Evolutionary conservation across 2,797 vertebrate genomes (phyloP).

Genomic region (Cygnus olor): DNA sequence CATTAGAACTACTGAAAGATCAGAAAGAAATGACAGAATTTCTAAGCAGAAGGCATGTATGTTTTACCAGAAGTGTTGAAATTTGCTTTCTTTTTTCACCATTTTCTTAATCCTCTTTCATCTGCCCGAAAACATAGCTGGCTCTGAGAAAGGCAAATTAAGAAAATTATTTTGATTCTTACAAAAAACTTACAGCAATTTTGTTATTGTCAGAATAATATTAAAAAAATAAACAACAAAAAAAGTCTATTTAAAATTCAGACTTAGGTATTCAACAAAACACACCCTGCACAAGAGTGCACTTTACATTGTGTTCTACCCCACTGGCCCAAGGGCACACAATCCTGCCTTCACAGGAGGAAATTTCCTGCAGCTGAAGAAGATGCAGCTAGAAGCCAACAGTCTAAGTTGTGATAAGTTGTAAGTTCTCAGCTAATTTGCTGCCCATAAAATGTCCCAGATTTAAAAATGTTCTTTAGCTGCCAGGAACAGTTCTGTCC

Average conservation of each 20-base stretch:
- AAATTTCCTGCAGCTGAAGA: not conserved
- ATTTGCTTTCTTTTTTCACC: not conserved
- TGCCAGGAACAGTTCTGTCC: not conserved
- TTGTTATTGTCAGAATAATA: not conserved
- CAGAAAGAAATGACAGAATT: not conserved
- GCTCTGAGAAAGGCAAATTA: not conserved
- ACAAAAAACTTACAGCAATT: not conserved
- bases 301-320: not conserved
- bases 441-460: not conserved
- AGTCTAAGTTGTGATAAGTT: not conserved
- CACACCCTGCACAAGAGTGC: not conserved
- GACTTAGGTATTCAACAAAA: not conserved
- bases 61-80: not conserved
- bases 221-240: not conserved
- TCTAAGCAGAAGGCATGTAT: not conserved
- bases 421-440: not conserved
- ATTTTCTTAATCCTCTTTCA: not conserved
- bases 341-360: not conserved
- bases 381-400: not conserved
- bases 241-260: not conserved
- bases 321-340: not conserved
- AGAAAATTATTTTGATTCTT: not conserved
- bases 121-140: not conserved
- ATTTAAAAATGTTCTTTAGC: not conserved
- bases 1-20: not conserved